phyloP scores from a whole-genome alignment of 2,113 vertebrate genomes.

The Nesospiza acunhae region DNA sequence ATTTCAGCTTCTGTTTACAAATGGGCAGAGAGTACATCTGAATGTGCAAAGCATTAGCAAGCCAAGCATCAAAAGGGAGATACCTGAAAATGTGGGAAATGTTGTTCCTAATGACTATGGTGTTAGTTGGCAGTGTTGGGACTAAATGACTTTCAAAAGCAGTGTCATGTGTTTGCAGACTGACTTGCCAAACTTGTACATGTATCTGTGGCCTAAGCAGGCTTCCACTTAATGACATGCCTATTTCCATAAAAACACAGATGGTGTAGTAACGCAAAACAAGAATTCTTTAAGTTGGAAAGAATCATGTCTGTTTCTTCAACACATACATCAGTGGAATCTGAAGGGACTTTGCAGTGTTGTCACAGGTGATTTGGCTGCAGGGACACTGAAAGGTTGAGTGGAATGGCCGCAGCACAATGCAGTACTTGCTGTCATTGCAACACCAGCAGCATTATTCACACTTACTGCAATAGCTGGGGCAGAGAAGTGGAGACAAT shows the following conservation, averaged over 20 bases:
- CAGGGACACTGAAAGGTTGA: not conserved
- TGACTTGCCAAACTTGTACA: not conserved
- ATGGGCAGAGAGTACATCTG: not conserved
- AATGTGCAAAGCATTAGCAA: not conserved
- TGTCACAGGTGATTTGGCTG: not conserved
- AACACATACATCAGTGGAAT: not conserved
- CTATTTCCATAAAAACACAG: not conserved
- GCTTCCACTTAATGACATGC: not conserved
- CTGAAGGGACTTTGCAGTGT: not conserved
- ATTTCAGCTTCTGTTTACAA: not conserved
- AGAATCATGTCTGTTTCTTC: not conserved
- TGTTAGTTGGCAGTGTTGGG: not conserved
- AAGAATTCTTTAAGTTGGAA: not conserved
- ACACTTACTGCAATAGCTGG: not conserved
- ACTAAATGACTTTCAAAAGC: not conserved
- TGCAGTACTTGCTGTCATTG: not conserved
- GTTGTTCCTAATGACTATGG: not conserved
- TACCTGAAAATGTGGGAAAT: not conserved
- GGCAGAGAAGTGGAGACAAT: not conserved
- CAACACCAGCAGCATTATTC: not conserved
- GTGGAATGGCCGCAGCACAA: not conserved
- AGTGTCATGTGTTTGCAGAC: not conserved
- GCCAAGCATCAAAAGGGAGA: not conserved
- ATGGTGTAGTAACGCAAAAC: rapidly evolving
- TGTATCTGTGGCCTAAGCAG: not conserved